Evolutionary conservation across 2,113 vertebrate genomes (phyloP).

Genomic region (Gavia stellata): DNA sequence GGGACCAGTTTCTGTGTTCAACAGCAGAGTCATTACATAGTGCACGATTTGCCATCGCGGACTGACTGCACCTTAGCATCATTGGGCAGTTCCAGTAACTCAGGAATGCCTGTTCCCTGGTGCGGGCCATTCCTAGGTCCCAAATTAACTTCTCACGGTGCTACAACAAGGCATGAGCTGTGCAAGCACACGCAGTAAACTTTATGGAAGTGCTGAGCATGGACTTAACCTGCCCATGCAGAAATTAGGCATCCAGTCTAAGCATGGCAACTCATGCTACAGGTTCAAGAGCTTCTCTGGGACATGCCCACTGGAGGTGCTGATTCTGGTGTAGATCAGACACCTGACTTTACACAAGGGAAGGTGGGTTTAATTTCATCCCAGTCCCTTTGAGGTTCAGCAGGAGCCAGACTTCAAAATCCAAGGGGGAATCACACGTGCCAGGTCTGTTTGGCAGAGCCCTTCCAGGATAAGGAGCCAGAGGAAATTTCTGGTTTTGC

Average conservation of each 20-base stretch:
- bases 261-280: background rate
- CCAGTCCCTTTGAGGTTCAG: background rate
- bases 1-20: background rate
- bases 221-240: background rate
- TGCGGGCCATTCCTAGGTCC: background rate
- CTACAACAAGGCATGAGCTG: background rate
- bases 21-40: background rate
- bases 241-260: background rate
- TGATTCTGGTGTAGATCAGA: background rate
- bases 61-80: background rate
- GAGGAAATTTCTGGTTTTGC: background rate
- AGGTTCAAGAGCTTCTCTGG: background rate
- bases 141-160: background rate
- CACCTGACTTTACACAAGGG: background rate
- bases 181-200: background rate
- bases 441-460: background rate
- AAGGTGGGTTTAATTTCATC: background rate
- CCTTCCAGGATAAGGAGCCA: background rate
- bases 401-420: background rate
- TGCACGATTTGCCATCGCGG: accelerated
- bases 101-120: background rate
- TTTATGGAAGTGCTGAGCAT: background rate
- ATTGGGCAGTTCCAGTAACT: background rate
- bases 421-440: background rate
- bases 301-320: background rate